Base-by-base conservation (phyloP, 2,797 vertebrate species). In the Pteronotus mesoamericanus region DNA sequence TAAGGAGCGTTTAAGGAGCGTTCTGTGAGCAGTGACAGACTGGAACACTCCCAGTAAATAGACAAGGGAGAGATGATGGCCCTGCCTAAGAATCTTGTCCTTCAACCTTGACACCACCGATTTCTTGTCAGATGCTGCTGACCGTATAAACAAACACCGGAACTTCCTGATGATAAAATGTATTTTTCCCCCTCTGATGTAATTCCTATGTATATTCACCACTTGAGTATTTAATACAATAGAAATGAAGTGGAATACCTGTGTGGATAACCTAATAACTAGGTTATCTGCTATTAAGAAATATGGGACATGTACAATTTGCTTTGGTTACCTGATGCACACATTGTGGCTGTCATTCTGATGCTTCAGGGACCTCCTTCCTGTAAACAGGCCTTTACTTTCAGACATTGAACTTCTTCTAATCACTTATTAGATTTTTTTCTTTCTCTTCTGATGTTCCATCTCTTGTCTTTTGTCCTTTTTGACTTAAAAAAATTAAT, bases 11-110 rank as follows among this genome's bases (percentile, higher is more conserved):
- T 10, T 82, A 85, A 97, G 75, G 48, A 55, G 75, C 12, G 6
- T 6, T 10, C 86, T 79, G 26, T 37, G 88, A 94, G 53, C 92
- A 94, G 82, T 18, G 79, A 95, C 92, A 97, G 92, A 94, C 29
- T 95, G 85, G 77, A 97, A 64, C 26, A 39, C 55, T 94, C 64
- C 84, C 15, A 19, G 57, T 21, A 80, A 75, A 16, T 11, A 84
- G 75, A 83, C 71, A 86, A 87, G 74, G 15, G 18, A 85, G 18
- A 85, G 51, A 57, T 32, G 0, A 0, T 89, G 61, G 53, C 51
- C 84, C 37, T 94, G 80, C 68, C 88, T 68, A 94, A 89, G 42
- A 86, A 79, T 71, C 68, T 83, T 46, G 82, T 91, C 77, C 80
- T 96, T 96, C 86, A 94, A 61, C 34, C 42, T 82, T 82, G 71